Percentiles rank a stretch among this genome's conserved stretches.
phyloP scores from a whole-genome alignment of 2,113 vertebrate genomes.

The Ranitomeya imitator region DNA sequence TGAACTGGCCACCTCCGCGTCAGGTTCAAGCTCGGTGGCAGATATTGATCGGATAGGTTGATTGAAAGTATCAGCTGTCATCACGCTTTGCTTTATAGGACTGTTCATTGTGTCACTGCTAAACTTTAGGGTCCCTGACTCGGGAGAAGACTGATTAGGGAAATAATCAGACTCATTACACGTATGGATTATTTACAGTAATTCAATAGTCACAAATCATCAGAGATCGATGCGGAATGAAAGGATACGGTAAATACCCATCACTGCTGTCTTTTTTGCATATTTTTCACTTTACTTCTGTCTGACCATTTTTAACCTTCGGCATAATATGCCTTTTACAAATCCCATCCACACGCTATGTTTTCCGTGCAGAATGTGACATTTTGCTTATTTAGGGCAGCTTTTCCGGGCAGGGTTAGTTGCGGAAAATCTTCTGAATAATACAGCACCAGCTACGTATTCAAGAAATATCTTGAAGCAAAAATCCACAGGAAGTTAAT shows the following conservation, averaged over 20 bases:
- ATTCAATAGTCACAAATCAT: conserved; percentile 23
- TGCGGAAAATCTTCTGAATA: no score
- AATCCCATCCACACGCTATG: no score
- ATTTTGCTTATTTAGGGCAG: no score
- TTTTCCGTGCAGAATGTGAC: no score
- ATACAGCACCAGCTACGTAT: no score
- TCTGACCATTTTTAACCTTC: background rate
- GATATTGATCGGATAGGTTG: background rate
- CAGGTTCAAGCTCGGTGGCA: background rate
- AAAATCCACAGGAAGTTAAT: no score
- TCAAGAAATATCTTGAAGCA: no score
- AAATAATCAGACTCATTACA: conserved; percentile 30
- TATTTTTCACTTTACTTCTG: background rate
- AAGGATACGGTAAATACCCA: background rate
- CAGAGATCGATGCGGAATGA: background rate
- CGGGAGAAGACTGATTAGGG: background rate
- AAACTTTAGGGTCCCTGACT: background rate
- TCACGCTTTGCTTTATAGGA: background rate
- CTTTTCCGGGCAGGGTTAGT: no score
- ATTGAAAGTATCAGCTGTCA: background rate
- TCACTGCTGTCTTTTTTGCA: background rate
- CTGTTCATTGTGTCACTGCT: background rate
- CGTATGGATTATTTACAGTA: conserved; percentile 42
- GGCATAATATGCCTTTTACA: background rate
- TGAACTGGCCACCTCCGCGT: background rate